Percentiles rank a stretch among this genome's conserved stretches.
Evolutionary conservation across 2,797 vertebrate genomes (phyloP).

Genomic region (Leptoclinus maculatus): DNA sequence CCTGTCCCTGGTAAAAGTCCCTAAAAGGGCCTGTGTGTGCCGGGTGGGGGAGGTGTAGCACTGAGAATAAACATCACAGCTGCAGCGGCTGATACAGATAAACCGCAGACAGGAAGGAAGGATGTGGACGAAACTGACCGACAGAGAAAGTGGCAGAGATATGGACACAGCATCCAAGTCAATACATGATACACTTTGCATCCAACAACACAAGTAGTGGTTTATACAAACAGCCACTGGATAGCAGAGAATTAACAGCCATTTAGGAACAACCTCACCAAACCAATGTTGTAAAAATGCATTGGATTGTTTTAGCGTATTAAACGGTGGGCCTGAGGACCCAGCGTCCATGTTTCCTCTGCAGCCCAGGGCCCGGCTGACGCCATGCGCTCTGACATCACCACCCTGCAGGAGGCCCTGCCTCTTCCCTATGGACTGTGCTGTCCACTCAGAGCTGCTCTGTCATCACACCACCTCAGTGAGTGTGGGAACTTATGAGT

Average conservation of each 20-base stretch:
- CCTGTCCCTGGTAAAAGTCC: slow-evolving; percentile 34
- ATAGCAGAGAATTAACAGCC: not conserved
- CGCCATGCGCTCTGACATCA: slow-evolving; percentile 72
- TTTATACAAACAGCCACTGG: not conserved
- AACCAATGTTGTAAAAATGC: not conserved
- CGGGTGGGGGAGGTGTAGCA: slow-evolving; percentile 42
- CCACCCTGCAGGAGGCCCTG: slow-evolving; percentile 45
- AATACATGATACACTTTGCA: not conserved
- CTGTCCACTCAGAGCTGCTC: slow-evolving; percentile 35
- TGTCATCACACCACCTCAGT: slow-evolving; percentile 47
- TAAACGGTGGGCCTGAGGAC: slow-evolving; percentile 24
- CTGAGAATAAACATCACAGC: slow-evolving; percentile 61
- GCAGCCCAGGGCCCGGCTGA: slow-evolving; percentile 37
- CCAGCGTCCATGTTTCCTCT: slow-evolving; percentile 19
- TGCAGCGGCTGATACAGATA: slow-evolving; percentile 30
- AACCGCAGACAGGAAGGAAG: slow-evolving; percentile 29
- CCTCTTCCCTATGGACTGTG: slow-evolving; percentile 29
- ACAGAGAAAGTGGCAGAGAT: slow-evolving; percentile 4
- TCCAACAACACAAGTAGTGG: not conserved
- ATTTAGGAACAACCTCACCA: not conserved
- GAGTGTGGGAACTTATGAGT: slow-evolving; percentile 69
- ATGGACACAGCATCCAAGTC: not conserved
- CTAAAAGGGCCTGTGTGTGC: slow-evolving; percentile 52
- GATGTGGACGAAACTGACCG: slow-evolving; percentile 3
- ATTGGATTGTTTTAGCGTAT: not conserved